Percentiles rank a stretch among this genome's conserved stretches.
phyloP scores from a whole-genome alignment of 2,797 vertebrate species.

The Bradypus variegatus region DNA sequence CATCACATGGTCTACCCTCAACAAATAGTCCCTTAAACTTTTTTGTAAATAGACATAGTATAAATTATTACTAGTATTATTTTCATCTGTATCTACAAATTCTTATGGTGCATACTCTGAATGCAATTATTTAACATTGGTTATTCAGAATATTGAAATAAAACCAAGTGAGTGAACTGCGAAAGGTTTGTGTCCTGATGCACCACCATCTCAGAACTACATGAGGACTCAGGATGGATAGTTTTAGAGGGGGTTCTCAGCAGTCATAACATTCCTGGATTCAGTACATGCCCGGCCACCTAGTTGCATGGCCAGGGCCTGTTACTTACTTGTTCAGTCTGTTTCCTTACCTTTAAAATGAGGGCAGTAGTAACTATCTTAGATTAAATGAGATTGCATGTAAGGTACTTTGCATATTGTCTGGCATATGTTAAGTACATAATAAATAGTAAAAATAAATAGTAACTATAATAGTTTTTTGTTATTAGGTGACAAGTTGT shows the following conservation, averaged over 20 bases:
- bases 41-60: neutral
- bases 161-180: slow-evolving; percentile 21
- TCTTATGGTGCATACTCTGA: neutral
- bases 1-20: slow-evolving; percentile 1
- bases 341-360: slow-evolving; percentile 20
- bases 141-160: slow-evolving; percentile 29
- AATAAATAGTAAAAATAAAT: slow-evolving; percentile 4
- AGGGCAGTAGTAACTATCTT: neutral
- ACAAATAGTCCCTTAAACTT: slow-evolving; percentile 23
- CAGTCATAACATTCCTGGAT: neutral
- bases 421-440: neutral
- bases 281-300: neutral
- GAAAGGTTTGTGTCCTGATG: neutral
- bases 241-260: neutral
- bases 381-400: slow-evolving; percentile 23
- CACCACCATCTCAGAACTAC: neutral
- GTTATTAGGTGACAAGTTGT: slow-evolving; percentile 1
- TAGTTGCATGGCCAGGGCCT: neutral
- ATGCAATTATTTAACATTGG: slow-evolving; percentile 24
- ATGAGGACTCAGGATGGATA: neutral
- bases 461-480: slow-evolving; percentile 9
- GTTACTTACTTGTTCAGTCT: neutral
- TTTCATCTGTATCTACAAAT: neutral
- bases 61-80: neutral
- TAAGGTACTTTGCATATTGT: slow-evolving; percentile 6